Conservation (phyloP, 2,888 invertebrate genomes). For the Nudaria mundana region DNA sequence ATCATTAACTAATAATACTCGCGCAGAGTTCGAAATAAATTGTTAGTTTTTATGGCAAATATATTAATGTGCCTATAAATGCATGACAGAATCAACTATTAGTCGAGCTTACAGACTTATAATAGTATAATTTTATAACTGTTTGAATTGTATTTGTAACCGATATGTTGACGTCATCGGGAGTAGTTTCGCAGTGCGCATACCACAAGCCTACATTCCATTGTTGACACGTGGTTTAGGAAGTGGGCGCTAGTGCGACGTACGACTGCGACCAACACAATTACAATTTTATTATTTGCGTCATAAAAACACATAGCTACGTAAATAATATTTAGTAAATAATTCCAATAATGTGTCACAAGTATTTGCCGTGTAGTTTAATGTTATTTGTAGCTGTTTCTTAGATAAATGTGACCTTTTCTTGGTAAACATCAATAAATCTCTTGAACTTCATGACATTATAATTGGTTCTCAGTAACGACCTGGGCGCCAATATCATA, state of each 20-base stretch:
- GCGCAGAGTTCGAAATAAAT: slow-evolving; percentile 24
- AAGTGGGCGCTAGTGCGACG: slow-evolving; percentile 27
- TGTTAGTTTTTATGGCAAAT: slow-evolving; percentile 16
- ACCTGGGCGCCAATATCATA: slow-evolving; percentile 17
- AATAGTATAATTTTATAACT: slow-evolving; percentile 20
- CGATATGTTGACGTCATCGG: slow-evolving; percentile 16
- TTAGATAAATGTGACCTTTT: slow-evolving; percentile 2
- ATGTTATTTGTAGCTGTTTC: slow-evolving; percentile 7
- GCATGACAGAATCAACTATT: slow-evolving; percentile 11
- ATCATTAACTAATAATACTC: slow-evolving; percentile 33
- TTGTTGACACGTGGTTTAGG: slow-evolving; percentile 38
- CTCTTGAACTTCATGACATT: slow-evolving; percentile 13
- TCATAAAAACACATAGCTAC: no score
- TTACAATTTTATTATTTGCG: no score
- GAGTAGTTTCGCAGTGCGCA: slow-evolving; percentile 25
- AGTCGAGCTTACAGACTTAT: slow-evolving; percentile 9
- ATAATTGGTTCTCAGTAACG: slow-evolving; percentile 23
- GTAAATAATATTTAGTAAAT: no score
- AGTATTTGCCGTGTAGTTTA: slow-evolving; percentile 8
- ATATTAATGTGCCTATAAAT: slow-evolving; percentile 15
- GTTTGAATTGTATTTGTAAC: slow-evolving; percentile 9
- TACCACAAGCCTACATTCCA: slow-evolving; percentile 40
- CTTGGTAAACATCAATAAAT: slow-evolving; percentile 13
- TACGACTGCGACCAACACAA: slow-evolving; percentile 25
- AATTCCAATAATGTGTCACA: slow-evolving; percentile 24